A percentile compares a stretch with the other conserved stretches of the same genome.
These are phyloP conservation scores for Altica lythri DNA, from an alignment of 2,888 invertebrate species.

Conservation along the genomic window DNA sequence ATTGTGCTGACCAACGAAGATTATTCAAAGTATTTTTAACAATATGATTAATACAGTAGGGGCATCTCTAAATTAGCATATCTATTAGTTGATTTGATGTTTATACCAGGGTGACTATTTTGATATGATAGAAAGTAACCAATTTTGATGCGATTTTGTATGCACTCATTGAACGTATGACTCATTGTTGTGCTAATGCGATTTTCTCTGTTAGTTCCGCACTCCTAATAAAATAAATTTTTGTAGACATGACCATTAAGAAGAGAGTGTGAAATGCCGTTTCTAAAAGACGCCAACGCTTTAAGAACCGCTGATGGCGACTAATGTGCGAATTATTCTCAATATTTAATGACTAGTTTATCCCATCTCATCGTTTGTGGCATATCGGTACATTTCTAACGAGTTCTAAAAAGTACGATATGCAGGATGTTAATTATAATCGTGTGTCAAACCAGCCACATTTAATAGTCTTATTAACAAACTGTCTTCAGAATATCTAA, in stretches of 20 bases:
- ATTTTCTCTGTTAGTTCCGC: constrained; percentile 22
- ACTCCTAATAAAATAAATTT: constrained; percentile 4
- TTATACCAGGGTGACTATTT: too few relatives aligned
- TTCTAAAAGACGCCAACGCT: constrained; percentile 14
- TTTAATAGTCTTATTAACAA: too few relatives aligned
- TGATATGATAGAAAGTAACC: constrained; percentile 1
- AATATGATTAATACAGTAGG: too few relatives aligned
- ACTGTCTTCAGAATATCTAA: too few relatives aligned
- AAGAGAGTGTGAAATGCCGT: constrained; percentile 14
- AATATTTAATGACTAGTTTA: background rate
- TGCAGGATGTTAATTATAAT: too few relatives aligned
- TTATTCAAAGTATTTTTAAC: too few relatives aligned
- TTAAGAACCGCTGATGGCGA: background rate
- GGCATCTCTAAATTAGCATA: too few relatives aligned
- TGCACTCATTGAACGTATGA: constrained; percentile 4
- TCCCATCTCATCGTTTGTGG: background rate
- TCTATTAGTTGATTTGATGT: too few relatives aligned
- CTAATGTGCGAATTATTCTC: background rate
- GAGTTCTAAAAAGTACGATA: too few relatives aligned
- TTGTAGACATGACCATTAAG: constrained; percentile 9
- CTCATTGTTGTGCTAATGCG: constrained; percentile 30
- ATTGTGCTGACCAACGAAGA: too few relatives aligned
- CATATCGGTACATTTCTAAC: background rate
- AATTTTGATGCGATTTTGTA: background rate
- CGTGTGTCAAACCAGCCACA: too few relatives aligned